A percentile compares a stretch with the other conserved stretches of the same genome.
Conservation (phyloP, 2,113 vertebrate genomes). For the Ramphastos sulfuratus region DNA sequence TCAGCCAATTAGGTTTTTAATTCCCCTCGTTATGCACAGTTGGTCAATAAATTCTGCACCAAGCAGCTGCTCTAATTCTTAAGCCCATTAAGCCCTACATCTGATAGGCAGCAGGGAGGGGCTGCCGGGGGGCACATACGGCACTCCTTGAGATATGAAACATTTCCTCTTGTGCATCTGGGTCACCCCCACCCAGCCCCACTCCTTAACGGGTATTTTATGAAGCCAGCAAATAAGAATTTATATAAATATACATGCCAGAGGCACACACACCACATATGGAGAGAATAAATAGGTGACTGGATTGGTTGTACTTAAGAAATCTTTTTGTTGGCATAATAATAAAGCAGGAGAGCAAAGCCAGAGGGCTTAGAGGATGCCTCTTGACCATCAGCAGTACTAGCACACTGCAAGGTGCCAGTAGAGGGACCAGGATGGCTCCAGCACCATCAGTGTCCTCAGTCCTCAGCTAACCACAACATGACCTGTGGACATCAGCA, state of each 20-base stretch:
- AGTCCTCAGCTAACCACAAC: neutral
- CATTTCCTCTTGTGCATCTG: conserved; percentile 71
- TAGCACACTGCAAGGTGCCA: neutral
- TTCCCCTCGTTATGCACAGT: conserved; percentile 66
- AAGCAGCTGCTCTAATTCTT: conserved; percentile 72
- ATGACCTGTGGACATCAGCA: neutral
- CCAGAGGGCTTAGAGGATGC: neutral
- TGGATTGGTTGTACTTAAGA: neutral
- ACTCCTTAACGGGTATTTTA: conserved; percentile 68
- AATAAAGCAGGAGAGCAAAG: neutral
- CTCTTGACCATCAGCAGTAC: neutral
- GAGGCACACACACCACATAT: conserved; percentile 41
- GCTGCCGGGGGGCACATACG: conserved; percentile 65
- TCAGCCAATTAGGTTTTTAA: conserved; percentile 66
- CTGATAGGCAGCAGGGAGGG: conserved; percentile 26
- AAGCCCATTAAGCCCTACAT: conserved; percentile 66
- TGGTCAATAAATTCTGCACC: conserved; percentile 74
- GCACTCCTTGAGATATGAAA: conserved; percentile 69
- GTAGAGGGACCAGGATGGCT: neutral
- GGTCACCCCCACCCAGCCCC: conserved; percentile 46
- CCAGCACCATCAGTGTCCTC: neutral
- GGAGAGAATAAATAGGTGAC: conserved; percentile 67
- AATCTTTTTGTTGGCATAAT: neutral
- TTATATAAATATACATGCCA: conserved; percentile 61
- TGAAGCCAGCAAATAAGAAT: conserved; percentile 59